Evolutionary conservation across 2,113 vertebrate genomes (phyloP).

Genomic region (Nestor notabilis): DNA sequence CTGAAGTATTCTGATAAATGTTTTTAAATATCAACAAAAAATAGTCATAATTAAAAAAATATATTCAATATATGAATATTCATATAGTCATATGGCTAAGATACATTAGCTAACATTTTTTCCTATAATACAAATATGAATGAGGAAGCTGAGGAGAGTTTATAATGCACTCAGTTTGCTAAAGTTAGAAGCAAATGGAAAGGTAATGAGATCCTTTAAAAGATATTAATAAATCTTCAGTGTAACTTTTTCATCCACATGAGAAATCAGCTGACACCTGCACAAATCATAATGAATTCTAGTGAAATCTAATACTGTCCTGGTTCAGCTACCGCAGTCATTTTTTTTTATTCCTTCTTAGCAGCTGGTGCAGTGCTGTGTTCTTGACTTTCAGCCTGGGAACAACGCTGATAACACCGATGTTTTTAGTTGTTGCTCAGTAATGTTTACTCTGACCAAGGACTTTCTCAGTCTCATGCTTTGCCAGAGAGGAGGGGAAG

Average conservation of each 20-base stretch:
- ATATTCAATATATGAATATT: no score
- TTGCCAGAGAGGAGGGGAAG: no score
- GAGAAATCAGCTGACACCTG: background rate
- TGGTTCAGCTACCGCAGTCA: no score
- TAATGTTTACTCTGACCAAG: no score
- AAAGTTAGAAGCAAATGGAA: background rate
- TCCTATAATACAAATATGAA: background rate
- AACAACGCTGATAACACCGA: no score
- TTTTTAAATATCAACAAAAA: background rate
- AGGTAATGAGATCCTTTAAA: background rate
- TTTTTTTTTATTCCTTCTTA: no score
- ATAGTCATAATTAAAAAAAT: background rate
- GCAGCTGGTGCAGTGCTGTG: no score
- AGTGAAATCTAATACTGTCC: background rate
- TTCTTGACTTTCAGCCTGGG: no score
- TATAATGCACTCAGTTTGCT: background rate
- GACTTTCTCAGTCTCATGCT: no score
- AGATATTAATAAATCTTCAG: background rate
- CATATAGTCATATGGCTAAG: background rate
- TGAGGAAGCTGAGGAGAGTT: background rate
- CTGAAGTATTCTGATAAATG: background rate
- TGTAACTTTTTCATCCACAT: background rate
- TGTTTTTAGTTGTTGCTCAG: no score
- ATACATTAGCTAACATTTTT: background rate
- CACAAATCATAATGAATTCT: background rate